phyloP scores from a whole-genome alignment of 1,140 invertebrate species.

The Eufriesea mexicana region DNA sequence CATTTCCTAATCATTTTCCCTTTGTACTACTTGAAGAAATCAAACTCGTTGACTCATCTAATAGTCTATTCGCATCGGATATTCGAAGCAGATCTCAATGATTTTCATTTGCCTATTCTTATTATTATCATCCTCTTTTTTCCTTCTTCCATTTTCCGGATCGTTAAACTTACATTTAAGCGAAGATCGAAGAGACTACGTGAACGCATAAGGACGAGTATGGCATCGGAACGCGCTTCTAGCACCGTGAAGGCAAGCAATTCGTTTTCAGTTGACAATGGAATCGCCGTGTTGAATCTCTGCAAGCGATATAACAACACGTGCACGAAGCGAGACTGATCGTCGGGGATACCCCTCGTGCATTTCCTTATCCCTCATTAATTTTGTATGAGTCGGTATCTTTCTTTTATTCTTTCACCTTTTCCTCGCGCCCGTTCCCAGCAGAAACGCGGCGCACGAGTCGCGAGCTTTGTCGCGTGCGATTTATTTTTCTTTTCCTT shows the following conservation, averaged over 20 bases:
- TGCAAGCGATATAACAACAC: background rate
- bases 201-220: slow-evolving; percentile 4
- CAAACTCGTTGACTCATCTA: background rate
- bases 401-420: background rate
- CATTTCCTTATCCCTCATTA: background rate
- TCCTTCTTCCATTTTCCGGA: background rate
- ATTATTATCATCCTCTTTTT: background rate
- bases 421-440: background rate
- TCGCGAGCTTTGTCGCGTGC: background rate
- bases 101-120: background rate
- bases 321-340: background rate
- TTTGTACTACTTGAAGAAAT: background rate
- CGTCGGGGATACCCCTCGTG: background rate
- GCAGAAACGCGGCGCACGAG: background rate
- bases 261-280: slow-evolving; percentile 27
- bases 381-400: slow-evolving; percentile 24
- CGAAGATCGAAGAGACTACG: background rate
- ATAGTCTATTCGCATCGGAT: background rate
- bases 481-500: no score
- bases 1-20: background rate
- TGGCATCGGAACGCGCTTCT: slow-evolving; percentile 40
- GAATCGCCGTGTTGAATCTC: background rate
- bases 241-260: slow-evolving; percentile 39
- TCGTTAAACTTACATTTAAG: background rate
- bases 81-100: background rate